These are phyloP conservation scores for Rissa tridactyla DNA, from an alignment of 2,113 vertebrate species.

Conservation along the genomic window DNA sequence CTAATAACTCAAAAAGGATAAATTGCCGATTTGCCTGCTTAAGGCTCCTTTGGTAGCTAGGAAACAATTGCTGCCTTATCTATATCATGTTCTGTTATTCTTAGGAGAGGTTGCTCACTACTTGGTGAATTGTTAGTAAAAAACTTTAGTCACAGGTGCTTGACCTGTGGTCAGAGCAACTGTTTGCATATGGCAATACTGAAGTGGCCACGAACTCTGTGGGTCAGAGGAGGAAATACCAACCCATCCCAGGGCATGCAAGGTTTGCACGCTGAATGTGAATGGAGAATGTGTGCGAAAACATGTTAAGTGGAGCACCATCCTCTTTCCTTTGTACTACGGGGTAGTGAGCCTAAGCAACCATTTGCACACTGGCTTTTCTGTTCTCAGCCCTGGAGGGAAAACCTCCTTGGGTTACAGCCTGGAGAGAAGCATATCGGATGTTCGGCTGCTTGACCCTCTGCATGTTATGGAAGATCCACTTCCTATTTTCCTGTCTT, in stretches of 20 bases:
- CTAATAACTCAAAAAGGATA: conserved; percentile 16
- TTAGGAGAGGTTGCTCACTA: background rate
- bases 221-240: background rate
- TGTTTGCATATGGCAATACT: background rate
- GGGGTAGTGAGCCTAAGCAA: background rate
- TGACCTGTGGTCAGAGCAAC: background rate
- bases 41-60: background rate
- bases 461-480: background rate
- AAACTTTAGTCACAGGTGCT: background rate
- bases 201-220: background rate
- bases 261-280: background rate
- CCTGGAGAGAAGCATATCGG: accelerated
- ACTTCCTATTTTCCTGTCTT: background rate
- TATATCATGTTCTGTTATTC: background rate
- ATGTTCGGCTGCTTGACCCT: background rate
- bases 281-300: background rate
- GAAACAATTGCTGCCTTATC: background rate
- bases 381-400: background rate
- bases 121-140: conserved; percentile 10
- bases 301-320: background rate
- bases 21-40: background rate
- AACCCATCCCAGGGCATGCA: background rate
- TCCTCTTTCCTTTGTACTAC: background rate
- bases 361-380: background rate
- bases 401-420: background rate